A percentile compares a stretch with the other conserved stretches of the same genome.
phyloP scores from a whole-genome alignment of 30 jellyfish, hydroid and myxozoan species.

The Phacellophora camtschatica region DNA sequence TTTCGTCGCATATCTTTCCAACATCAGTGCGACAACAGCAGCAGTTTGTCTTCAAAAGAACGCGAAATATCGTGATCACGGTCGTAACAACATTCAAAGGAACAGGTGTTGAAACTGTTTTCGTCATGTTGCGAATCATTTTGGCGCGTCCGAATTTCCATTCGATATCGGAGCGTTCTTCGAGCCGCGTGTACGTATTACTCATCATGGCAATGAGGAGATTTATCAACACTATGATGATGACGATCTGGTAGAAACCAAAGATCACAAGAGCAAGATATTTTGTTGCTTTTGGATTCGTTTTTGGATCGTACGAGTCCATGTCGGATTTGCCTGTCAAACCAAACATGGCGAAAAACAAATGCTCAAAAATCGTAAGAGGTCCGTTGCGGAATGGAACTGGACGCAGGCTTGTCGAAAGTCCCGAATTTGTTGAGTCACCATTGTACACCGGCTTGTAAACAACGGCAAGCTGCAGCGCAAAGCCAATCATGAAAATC shows the following conservation, averaged over 20 bases:
- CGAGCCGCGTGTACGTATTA: constrained; percentile 86
- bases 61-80: constrained; percentile 42
- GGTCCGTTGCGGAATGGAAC: constrained; percentile 51
- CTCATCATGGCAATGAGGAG: constrained; percentile 99
- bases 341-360: constrained; percentile 87
- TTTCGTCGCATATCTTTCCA: constrained; percentile 62
- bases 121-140: constrained; percentile 87
- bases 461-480: constrained; percentile 86
- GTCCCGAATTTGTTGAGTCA: constrained; percentile 24
- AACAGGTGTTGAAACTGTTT: constrained; percentile 86
- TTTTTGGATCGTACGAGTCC: constrained; percentile 47
- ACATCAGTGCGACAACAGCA: constrained; percentile 86
- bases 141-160: constrained; percentile 99
- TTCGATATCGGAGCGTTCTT: constrained; percentile 92
- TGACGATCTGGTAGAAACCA: constrained; percentile 83
- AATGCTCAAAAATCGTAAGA: constrained; percentile 56
- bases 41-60: constrained; percentile 62
- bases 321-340: constrained; percentile 57
- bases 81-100: constrained; percentile 85
- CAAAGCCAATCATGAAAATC: constrained; percentile 83
- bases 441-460: constrained; percentile 86
- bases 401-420: constrained; percentile 52
- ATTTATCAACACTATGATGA: constrained; percentile 78
- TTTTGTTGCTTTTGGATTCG: constrained; percentile 82
- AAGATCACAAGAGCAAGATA: constrained; percentile 71